Conservation (phyloP, 2,888 invertebrate genomes). For the Coenonympha glycerion region DNA sequence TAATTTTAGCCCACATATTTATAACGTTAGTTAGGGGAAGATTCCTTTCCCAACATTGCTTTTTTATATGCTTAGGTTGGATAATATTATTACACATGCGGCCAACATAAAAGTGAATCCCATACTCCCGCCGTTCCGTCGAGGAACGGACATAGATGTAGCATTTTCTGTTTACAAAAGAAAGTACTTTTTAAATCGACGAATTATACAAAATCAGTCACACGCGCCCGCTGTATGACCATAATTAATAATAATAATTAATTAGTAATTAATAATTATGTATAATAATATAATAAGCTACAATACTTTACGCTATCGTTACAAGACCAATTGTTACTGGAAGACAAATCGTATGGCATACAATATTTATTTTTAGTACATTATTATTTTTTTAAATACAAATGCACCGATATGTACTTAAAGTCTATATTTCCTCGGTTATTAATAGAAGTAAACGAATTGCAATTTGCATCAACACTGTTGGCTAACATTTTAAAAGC, state of each 20-base stretch:
- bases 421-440: not conserved
- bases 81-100: too few relatives aligned
- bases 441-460: too few relatives aligned
- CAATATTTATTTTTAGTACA: slow-evolving; percentile 62
- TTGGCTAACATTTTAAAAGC: too few relatives aligned
- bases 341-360: slow-evolving; percentile 78
- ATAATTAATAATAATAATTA: slow-evolving; percentile 59
- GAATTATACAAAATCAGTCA: not conserved
- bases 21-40: too few relatives aligned
- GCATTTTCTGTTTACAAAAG: too few relatives aligned
- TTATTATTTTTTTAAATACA: slow-evolving; percentile 57
- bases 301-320: slow-evolving; percentile 72
- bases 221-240: slow-evolving; percentile 32
- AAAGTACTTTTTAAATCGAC: not conserved
- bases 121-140: too few relatives aligned
- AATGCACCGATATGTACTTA: slow-evolving; percentile 69
- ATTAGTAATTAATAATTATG: slow-evolving; percentile 63
- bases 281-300: slow-evolving; percentile 67
- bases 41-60: too few relatives aligned
- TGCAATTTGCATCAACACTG: too few relatives aligned
- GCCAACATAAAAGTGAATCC: too few relatives aligned
- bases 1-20: too few relatives aligned
- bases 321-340: slow-evolving; percentile 75
- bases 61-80: too few relatives aligned
- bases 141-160: too few relatives aligned